Evolutionary conservation across 2,113 vertebrate genomes (phyloP), one percentile per base, ranked within the genome.

Genomic region (Menidia beryllina): DNA sequence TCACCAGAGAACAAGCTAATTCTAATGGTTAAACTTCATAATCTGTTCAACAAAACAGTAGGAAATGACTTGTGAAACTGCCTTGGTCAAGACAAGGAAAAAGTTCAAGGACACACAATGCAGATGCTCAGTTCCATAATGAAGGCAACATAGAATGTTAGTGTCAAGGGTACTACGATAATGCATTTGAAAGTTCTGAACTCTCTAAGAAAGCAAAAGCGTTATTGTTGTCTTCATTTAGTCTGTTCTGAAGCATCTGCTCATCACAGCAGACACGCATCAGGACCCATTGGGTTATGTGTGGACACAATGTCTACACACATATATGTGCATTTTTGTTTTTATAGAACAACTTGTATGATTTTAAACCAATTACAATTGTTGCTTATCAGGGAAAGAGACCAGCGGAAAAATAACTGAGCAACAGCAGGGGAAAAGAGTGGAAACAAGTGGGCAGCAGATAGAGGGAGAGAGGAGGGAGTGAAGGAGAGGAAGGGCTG

Each of bases 191-290:
- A 43, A 43, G 48, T 51, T 51, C n/a, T 51, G 25, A 25, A 21
- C 21, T 38, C 47, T 30, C 30, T 30, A 30, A 30, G 30, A 30
- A 30, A 30, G 30, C 4, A 30, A 30, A 30, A 8, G 30, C 30
- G 8, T 30, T 2, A 43, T 85, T 73, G 87, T 65, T 56, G 64
- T n/a, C n/a, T n/a, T n/a, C n/a, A n/a, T n/a, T n/a, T n/a, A n/a
- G n/a, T n/a, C n/a, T n/a, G n/a, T n/a, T n/a, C n/a, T n/a, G n/a
- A 79, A 82, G 64, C 79, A 88, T 77, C 82, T 89, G 82, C 72
- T 63, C 63, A 73, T 71, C 23, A 77, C 78, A 86, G 79, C 53
- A 59, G 79, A 77, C 49, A 59, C 65, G 51, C 77, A 82, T n/a
- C 72, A 69, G 55, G 49, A 66, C 34, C 47, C 49, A 58, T n/a